phyloP scores from a whole-genome alignment of 1,140 invertebrate genomes.

The Heliconius nattereri region DNA sequence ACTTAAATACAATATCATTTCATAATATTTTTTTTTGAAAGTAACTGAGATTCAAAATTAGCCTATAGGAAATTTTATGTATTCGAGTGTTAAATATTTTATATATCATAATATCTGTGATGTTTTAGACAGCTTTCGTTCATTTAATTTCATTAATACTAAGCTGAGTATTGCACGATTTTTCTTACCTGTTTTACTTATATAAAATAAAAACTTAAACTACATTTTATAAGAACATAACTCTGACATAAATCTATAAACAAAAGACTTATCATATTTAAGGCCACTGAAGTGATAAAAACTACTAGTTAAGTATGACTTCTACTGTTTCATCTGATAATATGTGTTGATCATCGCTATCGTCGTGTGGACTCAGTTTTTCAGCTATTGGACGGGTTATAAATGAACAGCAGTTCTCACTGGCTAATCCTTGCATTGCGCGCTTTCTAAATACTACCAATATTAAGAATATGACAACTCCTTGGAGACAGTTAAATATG shows the following conservation, averaged over 20 bases:
- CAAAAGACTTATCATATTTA: background rate
- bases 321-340: constrained; percentile 69
- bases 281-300: background rate
- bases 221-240: background rate
- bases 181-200: background rate
- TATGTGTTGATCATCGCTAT: constrained; percentile 76
- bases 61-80: background rate
- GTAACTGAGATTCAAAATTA: constrained; percentile 1
- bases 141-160: background rate
- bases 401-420: constrained; percentile 63
- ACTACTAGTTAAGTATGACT: constrained; percentile 62
- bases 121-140: background rate
- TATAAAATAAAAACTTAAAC: background rate
- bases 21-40: background rate
- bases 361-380: constrained; percentile 82
- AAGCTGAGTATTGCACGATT: constrained; percentile 26
- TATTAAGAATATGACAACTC: constrained; percentile 85
- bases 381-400: constrained; percentile 70
- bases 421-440: constrained; percentile 81
- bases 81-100: constrained; percentile 1
- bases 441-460: constrained; percentile 83
- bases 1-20: background rate
- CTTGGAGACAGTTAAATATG: constrained; percentile 84
- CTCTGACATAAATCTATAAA: background rate
- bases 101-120: background rate